Base-by-base conservation (phyloP, 2,113 vertebrate genomes). In the Prochilodus magdalenae region DNA sequence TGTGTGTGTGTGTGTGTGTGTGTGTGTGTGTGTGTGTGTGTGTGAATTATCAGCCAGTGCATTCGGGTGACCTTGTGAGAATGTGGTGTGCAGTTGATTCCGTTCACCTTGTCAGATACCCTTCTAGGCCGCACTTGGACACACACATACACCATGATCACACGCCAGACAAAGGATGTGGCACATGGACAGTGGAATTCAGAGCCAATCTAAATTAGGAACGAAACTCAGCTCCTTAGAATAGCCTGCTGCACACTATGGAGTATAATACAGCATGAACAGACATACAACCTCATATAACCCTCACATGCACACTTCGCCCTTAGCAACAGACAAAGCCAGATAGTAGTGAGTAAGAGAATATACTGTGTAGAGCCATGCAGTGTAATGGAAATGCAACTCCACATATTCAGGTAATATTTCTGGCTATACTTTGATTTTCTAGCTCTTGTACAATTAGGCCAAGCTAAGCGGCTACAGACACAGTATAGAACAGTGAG, bases 121-220 rank as follows among this genome's bases (percentile, higher is more conserved):
- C 57, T 83, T 27, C 57, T 77, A 73, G 75, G 72, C 51, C 76
- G 66, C 80, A 79, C 77, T 49, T 77, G 30, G 14, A 18, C 29
- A 26, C 36, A 60, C 79, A 30, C 78, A 62, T 51, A 72, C 44
- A 40, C 47, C 33, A 75, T 27, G 55, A 77, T 77, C 85, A 81
- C 77, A 78, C 29, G 7, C 13, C 76, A 57, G 47, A 85, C 77
- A 84, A 86, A 85, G 83, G 83, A 85, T 78, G 73, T 51, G 57
- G 65, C 62, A 55, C 59, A 75, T 82, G 57, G 62, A 77, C 40
- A 63, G 70, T 69, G 83, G 87, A 88, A 86, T 85, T 76, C 79
- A 85, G 78, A 77, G 57, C 15, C 24, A 55, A 26, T 75, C 89
- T 90, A 90, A 85, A 84, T 86, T 87, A 72, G 63, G 87, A 88